Conservation (phyloP, 1,140 invertebrate genomes). For the Parasteatoda tepidariorum region DNA sequence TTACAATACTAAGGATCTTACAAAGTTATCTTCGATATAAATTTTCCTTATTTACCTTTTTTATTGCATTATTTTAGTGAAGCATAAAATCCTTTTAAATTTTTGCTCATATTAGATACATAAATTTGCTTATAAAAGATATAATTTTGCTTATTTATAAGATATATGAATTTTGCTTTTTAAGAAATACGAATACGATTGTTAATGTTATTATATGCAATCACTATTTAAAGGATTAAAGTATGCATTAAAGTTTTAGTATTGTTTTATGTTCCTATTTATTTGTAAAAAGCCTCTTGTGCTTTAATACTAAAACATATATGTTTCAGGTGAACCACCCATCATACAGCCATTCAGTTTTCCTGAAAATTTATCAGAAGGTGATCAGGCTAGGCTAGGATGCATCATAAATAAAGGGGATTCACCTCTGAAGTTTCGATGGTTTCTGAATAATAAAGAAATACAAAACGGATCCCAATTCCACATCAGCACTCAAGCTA, state of each 20-base stretch:
- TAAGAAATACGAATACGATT: background rate
- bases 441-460: conserved; percentile 22
- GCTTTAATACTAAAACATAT: background rate
- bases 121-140: too few relatives aligned
- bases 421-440: conserved; percentile 16
- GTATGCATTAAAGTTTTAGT: background rate
- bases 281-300: background rate
- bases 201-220: background rate
- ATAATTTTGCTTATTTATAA: background rate
- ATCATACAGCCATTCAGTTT: conserved; percentile 42
- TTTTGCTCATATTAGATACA: too few relatives aligned
- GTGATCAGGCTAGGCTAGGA: conserved; percentile 23
- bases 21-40: too few relatives aligned
- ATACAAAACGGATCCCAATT: conserved; percentile 12
- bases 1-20: too few relatives aligned
- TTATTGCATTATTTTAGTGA: too few relatives aligned
- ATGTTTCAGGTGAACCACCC: conserved; percentile 4
- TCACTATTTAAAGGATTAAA: too few relatives aligned
- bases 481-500: conserved; percentile 25
- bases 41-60: too few relatives aligned
- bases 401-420: conserved; percentile 14
- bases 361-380: conserved; percentile 22
- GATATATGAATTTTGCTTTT: background rate
- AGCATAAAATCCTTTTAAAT: too few relatives aligned
- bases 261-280: background rate